Conservation (phyloP, 2,113 vertebrate species). For the Tragelaphus buxtoni region DNA sequence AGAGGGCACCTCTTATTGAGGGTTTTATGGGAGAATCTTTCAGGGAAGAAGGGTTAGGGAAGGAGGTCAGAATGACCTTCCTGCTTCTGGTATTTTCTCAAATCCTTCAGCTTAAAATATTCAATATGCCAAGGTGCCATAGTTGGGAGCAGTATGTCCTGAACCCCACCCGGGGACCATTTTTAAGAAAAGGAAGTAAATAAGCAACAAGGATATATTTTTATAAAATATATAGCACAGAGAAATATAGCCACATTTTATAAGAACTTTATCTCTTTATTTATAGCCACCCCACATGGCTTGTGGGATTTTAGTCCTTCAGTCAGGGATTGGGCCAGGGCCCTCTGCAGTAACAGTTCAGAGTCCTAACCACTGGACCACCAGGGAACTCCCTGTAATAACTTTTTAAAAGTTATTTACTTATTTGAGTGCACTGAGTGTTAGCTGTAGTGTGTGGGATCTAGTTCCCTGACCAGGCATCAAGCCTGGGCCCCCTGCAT, state of each 20-base stretch:
- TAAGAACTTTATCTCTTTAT: neutral
- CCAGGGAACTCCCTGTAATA: neutral
- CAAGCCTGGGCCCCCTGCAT: neutral
- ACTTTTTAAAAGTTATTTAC: rapidly evolving
- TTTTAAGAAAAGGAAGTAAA: neutral
- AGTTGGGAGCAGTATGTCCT: neutral
- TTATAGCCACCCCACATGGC: neutral
- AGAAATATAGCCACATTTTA: neutral
- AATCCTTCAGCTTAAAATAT: neutral
- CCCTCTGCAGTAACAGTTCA: neutral
- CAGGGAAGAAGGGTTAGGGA: neutral
- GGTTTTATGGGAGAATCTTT: neutral
- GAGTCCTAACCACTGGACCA: neutral
- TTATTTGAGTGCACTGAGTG: neutral
- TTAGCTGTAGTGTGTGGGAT: neutral
- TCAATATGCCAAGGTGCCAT: neutral
- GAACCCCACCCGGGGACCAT: neutral
- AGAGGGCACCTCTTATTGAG: neutral
- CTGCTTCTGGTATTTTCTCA: neutral
- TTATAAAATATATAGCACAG: neutral
- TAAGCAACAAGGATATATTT: neutral
- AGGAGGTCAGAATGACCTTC: neutral
- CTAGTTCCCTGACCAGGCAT: neutral
- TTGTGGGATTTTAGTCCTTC: neutral
- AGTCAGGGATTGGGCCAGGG: neutral